These are phyloP conservation scores for Hycleus cichorii DNA, from an alignment of 1,140 invertebrate species.

Conservation along the genomic window DNA sequence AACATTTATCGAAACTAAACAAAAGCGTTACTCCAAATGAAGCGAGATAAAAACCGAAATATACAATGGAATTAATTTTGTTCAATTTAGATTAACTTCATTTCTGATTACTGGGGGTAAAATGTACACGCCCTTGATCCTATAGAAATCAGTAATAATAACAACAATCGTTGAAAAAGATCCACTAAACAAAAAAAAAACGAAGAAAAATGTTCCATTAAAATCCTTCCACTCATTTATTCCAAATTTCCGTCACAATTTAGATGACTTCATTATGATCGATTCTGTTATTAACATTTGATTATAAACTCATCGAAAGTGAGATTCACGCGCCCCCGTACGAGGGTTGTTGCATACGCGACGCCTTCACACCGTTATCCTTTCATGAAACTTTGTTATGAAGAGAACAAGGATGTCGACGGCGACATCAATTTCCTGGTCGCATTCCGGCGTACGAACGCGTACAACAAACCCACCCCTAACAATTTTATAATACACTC, in stretches of 20 bases:
- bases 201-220: slow-evolving; percentile 22
- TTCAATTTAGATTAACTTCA: slow-evolving; percentile 43
- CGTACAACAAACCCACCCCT: not conserved
- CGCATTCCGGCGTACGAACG: not conserved
- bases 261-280: slow-evolving; percentile 15
- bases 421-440: slow-evolving; percentile 8
- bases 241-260: slow-evolving; percentile 25
- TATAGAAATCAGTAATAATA: too few species aligned
- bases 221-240: slow-evolving; percentile 34
- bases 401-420: not conserved
- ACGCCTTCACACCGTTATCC: not conserved
- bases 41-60: slow-evolving; percentile 26
- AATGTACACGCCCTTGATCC: not conserved
- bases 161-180: too few species aligned
- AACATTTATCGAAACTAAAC: slow-evolving; percentile 7
- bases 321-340: slow-evolving; percentile 13
- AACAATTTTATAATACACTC: too few species aligned
- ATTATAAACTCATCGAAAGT: slow-evolving; percentile 20
- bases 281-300: slow-evolving; percentile 21
- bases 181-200: slow-evolving; percentile 6
- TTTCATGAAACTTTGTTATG: too few species aligned
- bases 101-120: slow-evolving; percentile 38
- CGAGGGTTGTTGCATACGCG: slow-evolving; percentile 6
- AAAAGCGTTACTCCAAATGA: slow-evolving; percentile 15
- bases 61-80: slow-evolving; percentile 42